Conservation (phyloP, 2,113 vertebrate species). For the Varanus komodoensis region DNA sequence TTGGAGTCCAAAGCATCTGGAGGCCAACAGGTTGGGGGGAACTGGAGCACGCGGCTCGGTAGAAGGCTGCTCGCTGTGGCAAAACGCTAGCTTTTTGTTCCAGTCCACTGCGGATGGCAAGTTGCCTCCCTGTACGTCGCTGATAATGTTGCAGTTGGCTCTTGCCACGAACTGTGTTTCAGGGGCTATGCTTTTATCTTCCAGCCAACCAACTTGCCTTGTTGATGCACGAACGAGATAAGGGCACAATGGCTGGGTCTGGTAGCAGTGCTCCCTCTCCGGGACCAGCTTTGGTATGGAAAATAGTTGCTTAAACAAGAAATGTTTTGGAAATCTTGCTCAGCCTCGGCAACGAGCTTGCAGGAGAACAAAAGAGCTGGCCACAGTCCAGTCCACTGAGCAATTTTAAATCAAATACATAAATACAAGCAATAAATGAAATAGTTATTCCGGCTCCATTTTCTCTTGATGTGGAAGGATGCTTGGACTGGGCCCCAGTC, state of each 20-base stretch:
- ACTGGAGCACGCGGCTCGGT: neutral
- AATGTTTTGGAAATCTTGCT: constrained; percentile 22
- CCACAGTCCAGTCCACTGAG: neutral
- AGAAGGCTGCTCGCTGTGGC: neutral
- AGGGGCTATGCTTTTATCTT: neutral
- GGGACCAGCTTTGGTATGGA: constrained; percentile 16
- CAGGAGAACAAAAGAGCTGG: neutral
- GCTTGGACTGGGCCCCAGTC: constrained; percentile 8
- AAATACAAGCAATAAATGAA: constrained; percentile 30
- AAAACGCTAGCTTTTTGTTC: neutral
- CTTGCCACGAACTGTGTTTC: neutral
- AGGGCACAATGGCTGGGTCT: neutral
- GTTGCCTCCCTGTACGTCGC: neutral
- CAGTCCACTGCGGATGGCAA: neutral
- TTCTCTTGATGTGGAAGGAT: constrained; percentile 14
- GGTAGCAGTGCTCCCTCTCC: neutral
- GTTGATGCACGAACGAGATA: neutral
- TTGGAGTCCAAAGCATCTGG: neutral
- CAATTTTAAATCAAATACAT: constrained; percentile 19
- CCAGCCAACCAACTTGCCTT: neutral
- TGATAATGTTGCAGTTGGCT: neutral
- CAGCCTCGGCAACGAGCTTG: neutral
- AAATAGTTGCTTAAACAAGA: neutral
- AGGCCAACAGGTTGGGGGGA: too few relatives aligned
- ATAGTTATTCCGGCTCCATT: neutral